phyloP scores from a whole-genome alignment of 2,797 vertebrate genomes.

The Eulemur mongoz region DNA sequence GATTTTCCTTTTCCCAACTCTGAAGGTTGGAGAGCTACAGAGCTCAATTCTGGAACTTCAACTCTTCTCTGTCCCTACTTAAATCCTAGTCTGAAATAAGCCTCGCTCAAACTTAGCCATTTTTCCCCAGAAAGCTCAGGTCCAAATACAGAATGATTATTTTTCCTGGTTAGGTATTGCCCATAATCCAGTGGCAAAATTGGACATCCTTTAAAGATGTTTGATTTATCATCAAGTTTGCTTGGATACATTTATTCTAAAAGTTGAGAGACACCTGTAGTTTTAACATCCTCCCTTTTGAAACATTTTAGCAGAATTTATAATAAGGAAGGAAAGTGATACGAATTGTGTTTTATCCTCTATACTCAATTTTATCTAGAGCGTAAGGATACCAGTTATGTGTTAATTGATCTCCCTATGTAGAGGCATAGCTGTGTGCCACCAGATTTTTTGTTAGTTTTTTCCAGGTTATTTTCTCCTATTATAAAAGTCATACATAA shows the following conservation, averaged over 20 bases:
- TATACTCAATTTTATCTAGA: neutral
- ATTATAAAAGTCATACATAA: neutral
- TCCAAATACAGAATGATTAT: neutral
- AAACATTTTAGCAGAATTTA: constrained; percentile 42
- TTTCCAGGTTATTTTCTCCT: constrained; percentile 29
- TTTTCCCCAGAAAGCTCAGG: neutral
- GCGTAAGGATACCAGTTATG: neutral
- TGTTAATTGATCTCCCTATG: neutral
- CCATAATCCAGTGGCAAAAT: neutral
- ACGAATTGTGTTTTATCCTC: neutral
- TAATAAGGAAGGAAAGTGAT: neutral
- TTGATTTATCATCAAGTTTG: constrained; percentile 14
- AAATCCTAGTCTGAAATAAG: neutral
- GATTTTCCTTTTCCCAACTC: neutral
- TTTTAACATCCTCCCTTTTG: constrained; percentile 2
- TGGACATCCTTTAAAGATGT: neutral
- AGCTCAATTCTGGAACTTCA: neutral
- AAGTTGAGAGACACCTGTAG: neutral
- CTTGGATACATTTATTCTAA: constrained; percentile 19
- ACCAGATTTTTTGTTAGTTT: neutral
- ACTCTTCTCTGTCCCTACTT: neutral
- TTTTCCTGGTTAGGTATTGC: constrained; percentile 15
- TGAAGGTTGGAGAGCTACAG: neutral
- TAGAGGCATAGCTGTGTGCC: neutral
- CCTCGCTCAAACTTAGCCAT: neutral